These are phyloP conservation scores for Balaenoptera acutorostrata DNA, from an alignment of 2,113 vertebrate genomes.

Conservation along the genomic window DNA sequence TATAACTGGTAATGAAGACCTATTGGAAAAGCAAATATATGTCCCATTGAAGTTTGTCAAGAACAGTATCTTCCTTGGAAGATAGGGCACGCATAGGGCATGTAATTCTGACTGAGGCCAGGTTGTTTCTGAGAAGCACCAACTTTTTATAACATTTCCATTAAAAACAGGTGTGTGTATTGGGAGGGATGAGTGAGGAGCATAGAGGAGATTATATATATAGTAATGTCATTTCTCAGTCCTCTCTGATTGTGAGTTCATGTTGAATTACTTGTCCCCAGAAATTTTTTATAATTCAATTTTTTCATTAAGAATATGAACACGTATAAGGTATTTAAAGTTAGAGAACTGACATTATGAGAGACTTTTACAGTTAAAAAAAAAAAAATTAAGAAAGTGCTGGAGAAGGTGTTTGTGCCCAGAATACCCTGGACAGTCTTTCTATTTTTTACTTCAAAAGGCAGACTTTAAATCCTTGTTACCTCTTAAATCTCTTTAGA, in stretches of 20 bases:
- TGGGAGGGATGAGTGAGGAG: neutral
- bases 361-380: neutral
- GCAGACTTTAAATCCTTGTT: neutral
- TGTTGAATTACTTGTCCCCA: neutral
- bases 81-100: neutral
- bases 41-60: neutral
- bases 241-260: neutral
- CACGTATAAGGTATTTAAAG: conserved; percentile 5
- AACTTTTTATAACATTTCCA: conserved; percentile 14
- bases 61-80: neutral
- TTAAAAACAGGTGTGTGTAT: neutral
- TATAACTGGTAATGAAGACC: neutral
- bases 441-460: neutral
- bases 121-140: neutral
- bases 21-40: neutral
- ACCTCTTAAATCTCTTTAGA: neutral
- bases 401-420: neutral
- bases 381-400: neutral
- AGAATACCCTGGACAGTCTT: neutral
- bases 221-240: neutral
- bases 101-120: neutral
- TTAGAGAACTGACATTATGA: neutral
- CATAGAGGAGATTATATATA: neutral
- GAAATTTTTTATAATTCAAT: neutral
- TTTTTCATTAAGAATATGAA: neutral